Conservation (phyloP, 2,888 invertebrate species). For the Polyommatus icarus region DNA sequence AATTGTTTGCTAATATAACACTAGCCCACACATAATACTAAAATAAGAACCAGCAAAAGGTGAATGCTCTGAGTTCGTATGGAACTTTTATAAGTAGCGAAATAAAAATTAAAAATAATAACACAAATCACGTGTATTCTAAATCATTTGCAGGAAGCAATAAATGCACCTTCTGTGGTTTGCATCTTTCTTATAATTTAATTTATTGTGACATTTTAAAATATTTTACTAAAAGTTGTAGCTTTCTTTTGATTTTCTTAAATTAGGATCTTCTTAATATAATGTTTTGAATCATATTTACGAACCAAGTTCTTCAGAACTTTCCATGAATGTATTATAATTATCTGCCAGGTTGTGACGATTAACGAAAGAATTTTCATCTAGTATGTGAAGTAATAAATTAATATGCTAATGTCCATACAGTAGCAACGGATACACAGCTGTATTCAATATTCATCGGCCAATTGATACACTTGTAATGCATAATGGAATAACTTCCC, state of each 20-base stretch:
- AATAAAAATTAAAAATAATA: conserved; percentile 70
- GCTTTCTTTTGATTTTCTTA: neutral
- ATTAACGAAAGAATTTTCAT: neutral
- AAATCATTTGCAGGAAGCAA: conserved; percentile 54
- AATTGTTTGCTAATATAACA: neutral
- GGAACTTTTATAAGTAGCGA: conserved; percentile 49
- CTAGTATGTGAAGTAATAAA: neutral
- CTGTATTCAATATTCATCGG: conserved; percentile 4
- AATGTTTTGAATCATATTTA: neutral
- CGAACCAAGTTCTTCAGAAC: neutral
- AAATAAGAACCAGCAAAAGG: conserved; percentile 52
- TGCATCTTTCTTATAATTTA: conserved; percentile 3
- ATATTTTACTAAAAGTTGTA: neutral
- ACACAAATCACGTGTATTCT: conserved; percentile 44
- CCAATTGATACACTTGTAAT: conserved; percentile 5
- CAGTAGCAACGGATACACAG: neutral
- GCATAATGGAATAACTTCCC: neutral
- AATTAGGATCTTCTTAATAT: neutral
- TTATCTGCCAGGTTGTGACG: neutral
- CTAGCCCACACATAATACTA: conserved; percentile 38
- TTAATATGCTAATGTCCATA: conserved; percentile 2
- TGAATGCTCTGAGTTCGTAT: conserved; percentile 52
- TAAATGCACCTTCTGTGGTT: conserved; percentile 52
- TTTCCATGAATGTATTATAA: neutral
- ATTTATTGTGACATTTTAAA: neutral